Evolutionary conservation across 2,113 vertebrate genomes (phyloP), one percentile per base, ranked within the genome.

Genomic region (Empidonax alnorum): DNA sequence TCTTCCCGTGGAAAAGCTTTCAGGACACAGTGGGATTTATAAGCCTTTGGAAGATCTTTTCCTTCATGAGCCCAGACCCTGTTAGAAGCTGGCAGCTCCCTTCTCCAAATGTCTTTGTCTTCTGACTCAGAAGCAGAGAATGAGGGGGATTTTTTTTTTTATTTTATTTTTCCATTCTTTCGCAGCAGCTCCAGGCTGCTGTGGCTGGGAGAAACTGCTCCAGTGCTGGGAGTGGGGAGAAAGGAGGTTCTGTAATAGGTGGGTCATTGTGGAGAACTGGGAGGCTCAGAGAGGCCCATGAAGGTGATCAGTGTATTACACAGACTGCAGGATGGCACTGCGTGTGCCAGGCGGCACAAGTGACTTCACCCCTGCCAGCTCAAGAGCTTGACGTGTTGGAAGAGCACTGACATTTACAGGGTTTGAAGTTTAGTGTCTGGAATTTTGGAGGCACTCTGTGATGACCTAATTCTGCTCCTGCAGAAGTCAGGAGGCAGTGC

Each of bases 1-100:
- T 84, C 23, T 75, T 93, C 78, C 71, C 72, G 65, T 89, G 77
- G 72, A 80, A 92, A 80, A 86, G 47, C n/a, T 91, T 90, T 55
- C 4, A 14, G 63, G 71, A 69, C 46, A 77, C 50, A 75, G 28
- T 31, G 65, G 0, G 0, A 25, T 90, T 96, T 82, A 69, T 66
- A 85, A 74, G 56, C 39, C 47, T 77, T 89, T 78, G 83, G 84
- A 91, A 96, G 22, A n/a, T 84, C 52, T 93, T 67, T 41, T 73
- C 7, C 2, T 81, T 81, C 61, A 19, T 8, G 53, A 91, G 77
- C 77, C 87, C 84, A 87, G 91, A 58, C 27, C 52, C 33, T 68
- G 33, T 68, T 80, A 81, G 89, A 67, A 92, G 81, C 23, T 96
- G 94, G 80, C 80, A 92, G 68, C 65, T 59, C 3, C 14, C 0